Conservation (phyloP, 2,113 vertebrate species). For the Origma solitaria region DNA sequence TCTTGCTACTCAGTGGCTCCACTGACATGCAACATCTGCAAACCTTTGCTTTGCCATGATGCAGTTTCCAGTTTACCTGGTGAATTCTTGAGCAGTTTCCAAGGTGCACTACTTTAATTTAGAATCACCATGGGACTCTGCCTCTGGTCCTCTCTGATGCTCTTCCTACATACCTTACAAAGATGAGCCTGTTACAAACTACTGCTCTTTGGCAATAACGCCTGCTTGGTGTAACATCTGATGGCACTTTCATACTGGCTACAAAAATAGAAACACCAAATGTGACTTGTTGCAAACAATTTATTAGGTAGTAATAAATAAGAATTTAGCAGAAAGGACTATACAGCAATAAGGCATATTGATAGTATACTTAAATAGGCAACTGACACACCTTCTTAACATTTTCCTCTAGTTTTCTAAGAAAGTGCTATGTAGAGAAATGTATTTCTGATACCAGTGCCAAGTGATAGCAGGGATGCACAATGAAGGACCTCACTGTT, state of each 20-base stretch:
- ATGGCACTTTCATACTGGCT: not conserved
- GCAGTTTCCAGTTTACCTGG: not conserved
- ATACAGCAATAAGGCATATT: constrained; percentile 25
- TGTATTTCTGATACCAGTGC: not conserved
- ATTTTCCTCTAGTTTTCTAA: not conserved
- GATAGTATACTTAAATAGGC: not conserved
- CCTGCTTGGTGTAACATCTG: not conserved
- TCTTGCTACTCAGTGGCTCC: not conserved
- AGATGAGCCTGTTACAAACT: not conserved
- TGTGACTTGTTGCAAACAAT: not conserved
- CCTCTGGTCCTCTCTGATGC: not conserved
- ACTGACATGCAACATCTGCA: not conserved
- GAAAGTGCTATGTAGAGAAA: constrained; percentile 24
- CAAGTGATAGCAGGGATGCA: not conserved
- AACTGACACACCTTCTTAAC: not conserved
- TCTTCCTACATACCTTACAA: not conserved
- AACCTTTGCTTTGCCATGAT: not conserved
- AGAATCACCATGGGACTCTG: not conserved
- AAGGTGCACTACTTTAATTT: not conserved
- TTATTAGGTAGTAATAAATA: constrained; percentile 57
- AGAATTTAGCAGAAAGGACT: constrained; percentile 4
- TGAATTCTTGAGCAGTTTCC: not conserved
- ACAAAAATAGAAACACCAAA: not conserved
- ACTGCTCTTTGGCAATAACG: not conserved
- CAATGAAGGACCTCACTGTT: not conserved